Conservation (phyloP, 2,888 invertebrate genomes). For the Agrotis exclamationis region DNA sequence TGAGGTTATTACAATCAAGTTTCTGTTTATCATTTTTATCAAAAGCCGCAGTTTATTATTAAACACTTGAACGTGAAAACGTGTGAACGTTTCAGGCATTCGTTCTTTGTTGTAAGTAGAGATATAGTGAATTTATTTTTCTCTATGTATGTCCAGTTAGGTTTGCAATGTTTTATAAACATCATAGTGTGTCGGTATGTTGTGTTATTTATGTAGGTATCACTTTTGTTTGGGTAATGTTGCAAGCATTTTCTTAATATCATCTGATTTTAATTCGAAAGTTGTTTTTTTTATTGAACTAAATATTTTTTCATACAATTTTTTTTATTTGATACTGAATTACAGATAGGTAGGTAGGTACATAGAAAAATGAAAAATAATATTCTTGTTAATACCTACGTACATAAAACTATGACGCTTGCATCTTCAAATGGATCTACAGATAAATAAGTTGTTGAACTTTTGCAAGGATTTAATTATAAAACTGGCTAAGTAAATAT, state of each 20-base stretch:
- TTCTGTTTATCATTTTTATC: constrained; percentile 29
- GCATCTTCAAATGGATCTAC: no score
- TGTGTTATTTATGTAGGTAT: constrained; percentile 24
- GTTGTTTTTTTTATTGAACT: not conserved
- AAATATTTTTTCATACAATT: not conserved
- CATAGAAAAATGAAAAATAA: no score
- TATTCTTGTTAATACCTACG: no score
- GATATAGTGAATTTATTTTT: not conserved
- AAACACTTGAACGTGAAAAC: constrained; percentile 28
- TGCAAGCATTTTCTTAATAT: constrained; percentile 15
- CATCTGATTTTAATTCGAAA: not conserved
- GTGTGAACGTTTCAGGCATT: not conserved
- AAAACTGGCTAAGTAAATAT: no score
- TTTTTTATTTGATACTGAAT: not conserved
- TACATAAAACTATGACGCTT: no score
- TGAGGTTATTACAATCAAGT: constrained; percentile 44
- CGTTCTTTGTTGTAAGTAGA: not conserved
- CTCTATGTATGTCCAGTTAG: not conserved
- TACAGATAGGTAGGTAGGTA: no score
- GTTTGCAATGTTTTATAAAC: constrained; percentile 27
- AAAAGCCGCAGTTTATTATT: constrained; percentile 9
- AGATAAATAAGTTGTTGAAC: no score
- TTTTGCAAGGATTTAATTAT: no score
- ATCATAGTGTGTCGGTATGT: not conserved
- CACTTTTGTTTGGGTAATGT: constrained; percentile 18